Conservation (phyloP, 2,797 vertebrate genomes). For the Paguma larvata region DNA sequence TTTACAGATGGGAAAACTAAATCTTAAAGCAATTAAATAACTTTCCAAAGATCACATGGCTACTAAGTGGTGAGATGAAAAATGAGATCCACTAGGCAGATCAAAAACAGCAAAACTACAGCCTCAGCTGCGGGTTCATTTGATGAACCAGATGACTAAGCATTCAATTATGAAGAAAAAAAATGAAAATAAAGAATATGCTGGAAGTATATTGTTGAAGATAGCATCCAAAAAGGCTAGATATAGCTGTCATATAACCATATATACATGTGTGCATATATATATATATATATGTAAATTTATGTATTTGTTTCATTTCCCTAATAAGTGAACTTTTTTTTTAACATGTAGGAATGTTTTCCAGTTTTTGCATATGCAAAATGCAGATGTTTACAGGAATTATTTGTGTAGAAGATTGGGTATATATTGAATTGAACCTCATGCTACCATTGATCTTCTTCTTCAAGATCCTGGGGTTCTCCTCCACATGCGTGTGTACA, state of each 20-base stretch:
- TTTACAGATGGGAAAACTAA: slow-evolving; percentile 26
- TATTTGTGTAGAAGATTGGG: not conserved
- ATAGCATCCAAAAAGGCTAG: not conserved
- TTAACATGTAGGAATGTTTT: not conserved
- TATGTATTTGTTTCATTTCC: not conserved
- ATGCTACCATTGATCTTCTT: not conserved
- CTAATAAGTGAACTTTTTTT: slow-evolving; percentile 16
- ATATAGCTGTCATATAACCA: not conserved
- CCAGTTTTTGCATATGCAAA: not conserved
- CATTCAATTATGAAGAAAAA: not conserved
- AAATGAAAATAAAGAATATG: not conserved
- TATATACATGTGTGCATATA: too few relatives aligned
- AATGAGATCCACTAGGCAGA: not conserved
- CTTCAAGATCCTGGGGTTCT: not conserved
- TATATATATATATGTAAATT: too few relatives aligned
- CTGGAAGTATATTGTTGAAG: not conserved
- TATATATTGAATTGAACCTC: not conserved
- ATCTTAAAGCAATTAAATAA: slow-evolving; percentile 13
- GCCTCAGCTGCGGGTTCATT: not conserved
- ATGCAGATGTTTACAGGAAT: not conserved
- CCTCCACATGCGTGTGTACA: slow-evolving; percentile 63
- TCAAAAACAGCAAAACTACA: not conserved
- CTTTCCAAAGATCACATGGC: not conserved
- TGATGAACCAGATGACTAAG: not conserved
- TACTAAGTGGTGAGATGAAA: not conserved